phyloP scores from a whole-genome alignment of 2,888 invertebrate species.

The Erebia epiphron region DNA sequence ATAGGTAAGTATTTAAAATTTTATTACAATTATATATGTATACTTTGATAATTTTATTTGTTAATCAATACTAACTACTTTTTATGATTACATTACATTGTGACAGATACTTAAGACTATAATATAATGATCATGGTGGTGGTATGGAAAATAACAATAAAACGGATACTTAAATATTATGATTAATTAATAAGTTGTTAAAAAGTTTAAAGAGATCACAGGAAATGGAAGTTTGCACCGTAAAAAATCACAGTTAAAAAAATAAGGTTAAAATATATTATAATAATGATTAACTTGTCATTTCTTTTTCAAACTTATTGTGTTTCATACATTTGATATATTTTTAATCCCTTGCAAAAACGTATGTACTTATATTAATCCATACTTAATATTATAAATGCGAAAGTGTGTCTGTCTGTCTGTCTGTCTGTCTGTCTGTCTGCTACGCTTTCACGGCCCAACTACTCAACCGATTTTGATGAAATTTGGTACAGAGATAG shows the following conservation, averaged over 20 bases:
- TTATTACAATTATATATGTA: too few species aligned
- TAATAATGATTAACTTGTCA: background rate
- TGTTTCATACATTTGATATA: background rate
- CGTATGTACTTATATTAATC: background rate
- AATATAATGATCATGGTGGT: background rate
- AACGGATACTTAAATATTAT: slow-evolving; percentile 22
- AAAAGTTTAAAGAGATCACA: slow-evolving; percentile 63
- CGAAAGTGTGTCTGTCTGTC: too few species aligned
- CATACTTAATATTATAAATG: too few species aligned
- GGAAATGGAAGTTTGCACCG: slow-evolving; percentile 66
- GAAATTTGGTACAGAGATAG: too few species aligned
- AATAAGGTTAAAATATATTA: background rate
- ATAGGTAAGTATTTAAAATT: too few species aligned
- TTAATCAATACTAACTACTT: too few species aligned
- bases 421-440: too few species aligned
- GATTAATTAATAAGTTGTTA: background rate
- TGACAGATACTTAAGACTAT: background rate
- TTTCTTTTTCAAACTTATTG: background rate
- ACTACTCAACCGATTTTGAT: too few species aligned
- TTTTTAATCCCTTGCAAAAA: slow-evolving; percentile 1
- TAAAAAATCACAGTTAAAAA: slow-evolving; percentile 59
- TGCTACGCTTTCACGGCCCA: too few species aligned
- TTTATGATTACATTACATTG: background rate
- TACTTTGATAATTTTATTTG: too few species aligned
- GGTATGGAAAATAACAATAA: slow-evolving; percentile 45